These are phyloP conservation scores for Homalodisca vitripennis DNA, from an alignment of 1,140 invertebrate genomes.

Conservation along the genomic window DNA sequence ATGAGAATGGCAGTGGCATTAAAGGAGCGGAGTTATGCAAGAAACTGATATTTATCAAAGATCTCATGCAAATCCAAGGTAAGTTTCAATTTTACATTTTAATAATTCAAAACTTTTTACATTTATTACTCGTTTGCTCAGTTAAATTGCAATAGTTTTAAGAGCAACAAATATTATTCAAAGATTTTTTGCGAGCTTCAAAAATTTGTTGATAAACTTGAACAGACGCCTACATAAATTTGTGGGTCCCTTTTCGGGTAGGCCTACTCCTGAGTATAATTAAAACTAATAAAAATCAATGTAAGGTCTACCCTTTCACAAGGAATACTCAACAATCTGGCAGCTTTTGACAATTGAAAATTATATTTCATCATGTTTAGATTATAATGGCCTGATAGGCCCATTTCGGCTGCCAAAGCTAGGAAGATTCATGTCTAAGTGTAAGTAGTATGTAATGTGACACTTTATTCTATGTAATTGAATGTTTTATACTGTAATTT, in stretches of 20 bases:
- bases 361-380: slow-evolving; percentile 14
- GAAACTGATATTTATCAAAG: slow-evolving; percentile 14
- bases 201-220: background rate
- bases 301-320: background rate
- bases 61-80: background rate
- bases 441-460: no score
- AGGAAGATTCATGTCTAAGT: slow-evolving; percentile 3
- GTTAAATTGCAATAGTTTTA: background rate
- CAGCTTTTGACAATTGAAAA: slow-evolving; percentile 10
- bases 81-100: slow-evolving; percentile 8
- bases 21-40: slow-evolving; percentile 5
- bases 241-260: slow-evolving; percentile 4
- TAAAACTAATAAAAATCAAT: slow-evolving; percentile 14
- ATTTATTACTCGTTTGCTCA: background rate
- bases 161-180: background rate
- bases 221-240: slow-evolving; percentile 2
- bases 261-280: background rate
- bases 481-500: no score
- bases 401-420: slow-evolving; percentile 1
- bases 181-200: background rate
- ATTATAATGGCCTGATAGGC: background rate
- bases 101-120: slow-evolving; percentile 6
- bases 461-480: no score
- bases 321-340: slow-evolving; percentile 19
- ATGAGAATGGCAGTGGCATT: slow-evolving; percentile 12